Conservation (phyloP, 2,888 invertebrate genomes). For the Sisyra terminalis region DNA sequence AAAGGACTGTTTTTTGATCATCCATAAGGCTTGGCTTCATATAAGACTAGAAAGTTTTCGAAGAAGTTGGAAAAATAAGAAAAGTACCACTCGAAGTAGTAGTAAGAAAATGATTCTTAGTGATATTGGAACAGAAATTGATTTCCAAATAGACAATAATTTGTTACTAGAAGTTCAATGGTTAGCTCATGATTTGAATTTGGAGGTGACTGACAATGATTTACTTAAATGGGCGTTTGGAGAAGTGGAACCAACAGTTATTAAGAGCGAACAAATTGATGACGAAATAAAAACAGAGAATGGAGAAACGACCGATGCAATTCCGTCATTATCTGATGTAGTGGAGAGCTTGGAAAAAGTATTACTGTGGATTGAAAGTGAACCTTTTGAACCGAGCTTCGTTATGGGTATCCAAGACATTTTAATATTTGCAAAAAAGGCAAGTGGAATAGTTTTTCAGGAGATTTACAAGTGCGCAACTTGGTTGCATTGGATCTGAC, state of each 20-base stretch:
- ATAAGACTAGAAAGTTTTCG: constrained; percentile 26
- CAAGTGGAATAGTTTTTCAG: background rate
- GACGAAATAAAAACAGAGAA: constrained; percentile 14
- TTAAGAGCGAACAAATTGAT: constrained; percentile 1
- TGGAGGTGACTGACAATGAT: constrained; percentile 20
- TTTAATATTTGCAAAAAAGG: constrained; percentile 5
- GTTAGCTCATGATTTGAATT: constrained; percentile 19
- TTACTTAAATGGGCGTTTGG: constrained; percentile 15
- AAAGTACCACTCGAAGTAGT: background rate
- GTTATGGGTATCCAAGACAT: constrained; percentile 11
- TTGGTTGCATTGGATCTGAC: background rate
- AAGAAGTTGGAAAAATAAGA: constrained; percentile 20
- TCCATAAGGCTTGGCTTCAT: constrained; percentile 28
- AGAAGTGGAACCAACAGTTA: background rate
- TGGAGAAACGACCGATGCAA: constrained; percentile 13
- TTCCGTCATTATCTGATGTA: constrained; percentile 25
- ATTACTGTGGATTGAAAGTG: constrained; percentile 30
- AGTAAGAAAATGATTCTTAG: constrained; percentile 1
- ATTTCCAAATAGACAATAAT: constrained; percentile 6
- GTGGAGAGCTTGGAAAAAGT: constrained; percentile 25
- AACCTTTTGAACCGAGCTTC: constrained; percentile 27
- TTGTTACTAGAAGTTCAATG: constrained; percentile 19
- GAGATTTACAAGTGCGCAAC: background rate
- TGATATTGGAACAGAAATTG: constrained; percentile 4
- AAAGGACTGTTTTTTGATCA: constrained; percentile 28